phyloP scores from a whole-genome alignment of 1,140 invertebrate genomes.

The Drosophila saltans region DNA sequence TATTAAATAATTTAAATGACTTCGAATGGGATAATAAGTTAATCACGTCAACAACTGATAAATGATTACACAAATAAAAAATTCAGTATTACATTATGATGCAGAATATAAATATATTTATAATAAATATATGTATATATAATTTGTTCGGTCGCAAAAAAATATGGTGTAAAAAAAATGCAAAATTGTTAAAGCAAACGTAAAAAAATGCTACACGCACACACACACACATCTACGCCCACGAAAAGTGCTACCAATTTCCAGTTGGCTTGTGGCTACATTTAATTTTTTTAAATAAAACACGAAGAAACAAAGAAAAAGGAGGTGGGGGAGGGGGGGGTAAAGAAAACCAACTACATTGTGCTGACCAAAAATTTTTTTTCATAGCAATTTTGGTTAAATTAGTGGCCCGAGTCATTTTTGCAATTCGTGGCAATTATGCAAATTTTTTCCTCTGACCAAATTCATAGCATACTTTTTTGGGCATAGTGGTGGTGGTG shows the following conservation, averaged over 20 bases:
- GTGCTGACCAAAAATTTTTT: conserved; percentile 67
- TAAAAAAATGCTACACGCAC: conserved; percentile 25
- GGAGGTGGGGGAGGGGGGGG: conserved; percentile 37
- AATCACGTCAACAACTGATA: too few relatives aligned
- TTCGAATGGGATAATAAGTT: too few relatives aligned
- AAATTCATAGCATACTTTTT: conserved; percentile 57
- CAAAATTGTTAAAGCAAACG: conserved; percentile 19
- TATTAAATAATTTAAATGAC: too few relatives aligned
- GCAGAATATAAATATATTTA: too few relatives aligned
- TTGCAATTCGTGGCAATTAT: conserved; percentile 56
- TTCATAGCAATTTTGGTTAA: conserved; percentile 65
- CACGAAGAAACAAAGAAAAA: conserved; percentile 12
- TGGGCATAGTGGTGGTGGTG: too few relatives aligned
- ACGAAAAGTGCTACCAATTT: conserved; percentile 64
- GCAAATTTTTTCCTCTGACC: conserved; percentile 11
- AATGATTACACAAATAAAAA: too few relatives aligned
- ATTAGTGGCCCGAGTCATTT: conserved; percentile 65
- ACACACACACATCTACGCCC: neutral
- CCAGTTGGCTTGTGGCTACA: conserved; percentile 46
- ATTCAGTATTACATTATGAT: too few relatives aligned
- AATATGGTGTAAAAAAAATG: neutral
- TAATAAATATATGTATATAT: too few relatives aligned
- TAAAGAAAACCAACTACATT: conserved; percentile 44
- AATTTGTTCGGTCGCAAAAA: neutral
- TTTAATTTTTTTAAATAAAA: conserved; percentile 74